Percentiles rank a stretch among this genome's conserved stretches.
These are phyloP conservation scores for Heliopora coerulea DNA, from an alignment of 92 coral and sea anemone species.

Conservation along the genomic window DNA sequence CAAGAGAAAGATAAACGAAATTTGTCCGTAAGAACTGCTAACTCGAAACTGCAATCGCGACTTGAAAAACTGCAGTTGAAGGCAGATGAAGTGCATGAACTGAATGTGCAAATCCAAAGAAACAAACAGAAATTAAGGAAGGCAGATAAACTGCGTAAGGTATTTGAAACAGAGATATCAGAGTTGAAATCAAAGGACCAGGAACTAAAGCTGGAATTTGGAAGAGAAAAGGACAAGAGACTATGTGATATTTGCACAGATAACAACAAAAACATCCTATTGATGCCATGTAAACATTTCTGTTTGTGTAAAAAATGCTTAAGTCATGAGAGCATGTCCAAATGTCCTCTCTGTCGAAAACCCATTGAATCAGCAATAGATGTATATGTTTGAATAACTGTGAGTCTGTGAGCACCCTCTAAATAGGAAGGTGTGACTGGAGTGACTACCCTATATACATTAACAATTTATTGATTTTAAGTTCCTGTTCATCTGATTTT, in stretches of 20 bases:
- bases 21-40: background rate
- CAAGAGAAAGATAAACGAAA: background rate
- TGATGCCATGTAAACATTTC: constrained; percentile 91
- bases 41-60: background rate
- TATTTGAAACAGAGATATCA: background rate
- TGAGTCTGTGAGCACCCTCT: too few relatives aligned
- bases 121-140: background rate
- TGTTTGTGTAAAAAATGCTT: constrained; percentile 63
- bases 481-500: too few relatives aligned
- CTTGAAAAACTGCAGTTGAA: background rate
- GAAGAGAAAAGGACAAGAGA: constrained; percentile 73
- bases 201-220: constrained; percentile 24
- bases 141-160: background rate
- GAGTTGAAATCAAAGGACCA: background rate
- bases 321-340: constrained; percentile 50
- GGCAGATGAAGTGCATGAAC: background rate
- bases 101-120: background rate
- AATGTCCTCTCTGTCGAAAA: constrained; percentile 82
- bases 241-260: constrained; percentile 82
- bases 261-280: constrained; percentile 61
- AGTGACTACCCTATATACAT: too few relatives aligned
- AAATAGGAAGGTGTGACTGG: too few relatives aligned
- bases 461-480: too few relatives aligned
- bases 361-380: constrained; percentile 67
- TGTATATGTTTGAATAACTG: constrained; percentile 58